Base-by-base conservation (phyloP, 2,113 vertebrate species). In the Labeo rohita region DNA sequence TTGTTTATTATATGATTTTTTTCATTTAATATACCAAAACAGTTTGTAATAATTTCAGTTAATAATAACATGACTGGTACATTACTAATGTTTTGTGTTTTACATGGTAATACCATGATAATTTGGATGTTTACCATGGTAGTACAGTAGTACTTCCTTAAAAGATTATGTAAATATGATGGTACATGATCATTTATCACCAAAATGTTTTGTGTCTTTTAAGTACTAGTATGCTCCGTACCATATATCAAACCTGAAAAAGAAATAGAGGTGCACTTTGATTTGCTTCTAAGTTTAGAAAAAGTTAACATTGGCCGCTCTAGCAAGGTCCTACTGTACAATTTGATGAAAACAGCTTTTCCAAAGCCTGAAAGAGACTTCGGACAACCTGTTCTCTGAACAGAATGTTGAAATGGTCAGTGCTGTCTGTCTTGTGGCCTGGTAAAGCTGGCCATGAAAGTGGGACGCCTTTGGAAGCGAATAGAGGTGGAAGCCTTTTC, bases 401-500 rank as follows among this genome's bases (percentile, higher is more conserved):
- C 34, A 66, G 52, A 75, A 52, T 8, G 39, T 56, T 0, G 4
- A 28, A n/a, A 59, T 12, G 59, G 10, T 66, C 43, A 21, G 18
- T 83, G 43, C 23, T 10, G 50, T 66, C 61, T 63, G 34, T 77
- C 49, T 45, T 36, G 54, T 72, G 50, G 45, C 56, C 77, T 23
- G 81, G 8, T 18, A 11, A n/a, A 15, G 72, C 39, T 28, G 18
- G 18, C 34, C 11, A 15, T 47, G 59, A 84, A 88, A 81, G 74
- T 84, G 82, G 82, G 80, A 36, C 86, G 83, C 13, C 59, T 66
- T 83, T 84, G 84, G 83, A 88, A 72, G 75, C 36, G 15, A 54
- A 36, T 4, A 34, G 56, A 78, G 50, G n/a, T 86, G n/a, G 8
- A 63, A 59, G 36, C 28, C 73, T 75, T 77, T 89, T 36, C 23